Conservation (phyloP, 2,888 invertebrate genomes). For the Rugalucina vietnamica region DNA sequence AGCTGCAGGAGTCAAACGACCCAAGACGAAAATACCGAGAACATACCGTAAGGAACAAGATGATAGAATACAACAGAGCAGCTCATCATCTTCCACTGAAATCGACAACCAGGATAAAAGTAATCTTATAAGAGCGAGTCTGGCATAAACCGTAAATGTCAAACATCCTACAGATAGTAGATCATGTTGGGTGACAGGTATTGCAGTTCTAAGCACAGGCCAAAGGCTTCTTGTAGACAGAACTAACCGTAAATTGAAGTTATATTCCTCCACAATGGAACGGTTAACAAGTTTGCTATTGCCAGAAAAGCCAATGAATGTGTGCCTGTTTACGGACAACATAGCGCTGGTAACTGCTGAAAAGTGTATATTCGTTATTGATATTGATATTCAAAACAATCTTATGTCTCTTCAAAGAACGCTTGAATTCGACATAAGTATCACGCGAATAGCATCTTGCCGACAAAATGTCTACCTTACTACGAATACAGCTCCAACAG, state of each 20-base stretch:
- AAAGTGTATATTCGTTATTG: not conserved
- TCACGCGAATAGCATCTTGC: not conserved
- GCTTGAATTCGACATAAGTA: not conserved
- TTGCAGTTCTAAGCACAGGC: not conserved
- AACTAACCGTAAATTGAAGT: not conserved
- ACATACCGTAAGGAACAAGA: too few relatives aligned
- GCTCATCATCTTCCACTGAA: too few relatives aligned
- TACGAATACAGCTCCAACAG: not conserved
- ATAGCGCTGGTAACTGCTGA: not conserved
- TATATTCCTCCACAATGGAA: not conserved
- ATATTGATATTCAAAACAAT: not conserved
- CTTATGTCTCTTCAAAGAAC: not conserved
- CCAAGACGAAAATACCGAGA: too few relatives aligned
- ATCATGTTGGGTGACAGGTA: not conserved
- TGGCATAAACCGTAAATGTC: not conserved
- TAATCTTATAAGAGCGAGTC: not conserved
- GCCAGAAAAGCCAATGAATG: not conserved
- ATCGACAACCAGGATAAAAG: too few relatives aligned
- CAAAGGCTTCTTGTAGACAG: not conserved
- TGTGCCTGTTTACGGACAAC: not conserved
- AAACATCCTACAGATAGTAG: not conserved
- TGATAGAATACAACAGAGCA: too few relatives aligned
- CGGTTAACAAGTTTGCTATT: not conserved
- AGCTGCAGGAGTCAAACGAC: too few relatives aligned
- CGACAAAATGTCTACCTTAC: not conserved